phyloP scores from a whole-genome alignment of 2,113 vertebrate genomes.

The Ochotona curzoniae region DNA sequence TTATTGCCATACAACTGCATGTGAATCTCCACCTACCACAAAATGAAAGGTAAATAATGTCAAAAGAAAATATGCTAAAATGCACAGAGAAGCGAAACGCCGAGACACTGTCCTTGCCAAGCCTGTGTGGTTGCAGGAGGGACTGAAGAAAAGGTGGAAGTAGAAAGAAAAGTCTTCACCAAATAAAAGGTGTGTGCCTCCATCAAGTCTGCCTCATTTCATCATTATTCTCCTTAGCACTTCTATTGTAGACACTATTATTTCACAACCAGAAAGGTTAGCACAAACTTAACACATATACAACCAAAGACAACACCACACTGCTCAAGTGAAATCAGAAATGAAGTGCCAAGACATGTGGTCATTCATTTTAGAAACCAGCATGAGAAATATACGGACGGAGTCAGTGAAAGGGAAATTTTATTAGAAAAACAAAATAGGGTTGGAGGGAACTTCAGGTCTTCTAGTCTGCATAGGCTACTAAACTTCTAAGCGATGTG shows the following conservation, averaged over 20 bases:
- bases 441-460: not conserved
- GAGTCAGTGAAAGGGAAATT: not conserved
- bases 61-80: not conserved
- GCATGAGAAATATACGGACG: constrained; percentile 10
- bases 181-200: not conserved
- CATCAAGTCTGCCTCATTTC: not conserved
- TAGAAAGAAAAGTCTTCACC: not conserved
- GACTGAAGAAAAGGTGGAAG: not conserved
- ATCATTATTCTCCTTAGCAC: not conserved
- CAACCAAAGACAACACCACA: not conserved
- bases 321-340: not conserved
- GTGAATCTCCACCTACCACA: not conserved
- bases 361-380: constrained; percentile 47
- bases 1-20: not conserved
- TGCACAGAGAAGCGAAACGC: not conserved
- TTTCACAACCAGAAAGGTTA: not conserved
- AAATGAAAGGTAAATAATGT: not conserved
- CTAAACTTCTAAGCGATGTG: not conserved
- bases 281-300: not conserved
- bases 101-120: not conserved
- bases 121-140: fast-evolving
- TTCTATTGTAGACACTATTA: not conserved
- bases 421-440: not conserved
- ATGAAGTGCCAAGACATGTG: not conserved
- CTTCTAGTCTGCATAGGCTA: not conserved